Evolutionary conservation across 2,797 vertebrate species (phyloP).

Genomic region (Antennarius maculatus): DNA sequence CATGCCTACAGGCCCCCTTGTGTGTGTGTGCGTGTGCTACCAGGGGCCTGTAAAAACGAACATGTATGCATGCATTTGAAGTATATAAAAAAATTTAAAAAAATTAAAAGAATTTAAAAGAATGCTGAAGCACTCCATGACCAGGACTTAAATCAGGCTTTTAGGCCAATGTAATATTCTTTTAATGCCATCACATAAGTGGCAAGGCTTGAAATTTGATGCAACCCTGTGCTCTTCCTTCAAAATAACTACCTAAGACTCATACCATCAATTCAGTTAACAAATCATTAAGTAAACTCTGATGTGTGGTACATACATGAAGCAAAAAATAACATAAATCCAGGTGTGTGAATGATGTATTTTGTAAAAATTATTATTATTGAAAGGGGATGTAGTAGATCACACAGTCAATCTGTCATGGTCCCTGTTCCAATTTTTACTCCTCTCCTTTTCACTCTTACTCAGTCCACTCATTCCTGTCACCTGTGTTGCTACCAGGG

Average conservation of each 20-base stretch:
- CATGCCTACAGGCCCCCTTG: too few species aligned
- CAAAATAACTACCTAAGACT: constrained; percentile 36
- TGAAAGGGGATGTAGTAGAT: constrained; percentile 1
- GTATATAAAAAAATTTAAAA: too few species aligned
- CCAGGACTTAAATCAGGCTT: constrained; percentile 34
- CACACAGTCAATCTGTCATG: too few species aligned
- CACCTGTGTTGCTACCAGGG: too few species aligned
- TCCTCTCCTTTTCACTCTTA: too few species aligned
- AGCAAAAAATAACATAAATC: neutral
- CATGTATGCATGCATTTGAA: too few species aligned
- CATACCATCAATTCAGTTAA: constrained; percentile 9
- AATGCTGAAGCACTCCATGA: constrained; percentile 26
- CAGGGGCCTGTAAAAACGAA: too few species aligned
- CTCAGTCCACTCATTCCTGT: too few species aligned
- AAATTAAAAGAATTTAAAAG: constrained; percentile 32
- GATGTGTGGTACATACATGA: constrained; percentile 1
- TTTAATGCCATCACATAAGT: constrained; percentile 32
- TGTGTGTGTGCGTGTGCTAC: too few species aligned
- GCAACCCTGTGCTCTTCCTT: constrained; percentile 6
- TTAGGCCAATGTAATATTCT: constrained; percentile 44
- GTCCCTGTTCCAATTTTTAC: too few species aligned
- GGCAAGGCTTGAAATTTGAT: constrained; percentile 23
- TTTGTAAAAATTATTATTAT: constrained; percentile 4
- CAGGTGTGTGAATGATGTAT: neutral
- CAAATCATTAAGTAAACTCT: constrained; percentile 23